Evolutionary conservation across 2,797 vertebrate species (phyloP).

Genomic region (Phataginus tetradactyla): DNA sequence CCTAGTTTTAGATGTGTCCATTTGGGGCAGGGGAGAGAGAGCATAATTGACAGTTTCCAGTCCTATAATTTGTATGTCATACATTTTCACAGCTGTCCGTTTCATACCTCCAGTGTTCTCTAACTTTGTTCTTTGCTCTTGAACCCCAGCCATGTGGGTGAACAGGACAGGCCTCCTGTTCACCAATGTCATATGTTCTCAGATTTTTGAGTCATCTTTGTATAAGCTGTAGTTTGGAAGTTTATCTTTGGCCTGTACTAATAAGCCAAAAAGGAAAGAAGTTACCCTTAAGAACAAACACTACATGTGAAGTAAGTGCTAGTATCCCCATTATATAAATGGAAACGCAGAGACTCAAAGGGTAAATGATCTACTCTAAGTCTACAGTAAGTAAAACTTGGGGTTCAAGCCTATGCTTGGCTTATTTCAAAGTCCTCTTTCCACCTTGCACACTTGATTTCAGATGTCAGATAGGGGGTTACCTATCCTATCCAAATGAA

Average conservation of each 20-base stretch:
- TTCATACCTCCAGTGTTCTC: neutral
- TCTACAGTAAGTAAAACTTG: neutral
- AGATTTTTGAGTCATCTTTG: neutral
- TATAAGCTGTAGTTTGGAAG: neutral
- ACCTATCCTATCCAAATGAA: neutral
- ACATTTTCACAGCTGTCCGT: neutral
- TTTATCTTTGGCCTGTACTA: neutral
- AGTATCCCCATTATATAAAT: neutral
- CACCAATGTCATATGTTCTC: neutral
- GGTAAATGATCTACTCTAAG: neutral
- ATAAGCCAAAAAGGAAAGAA: neutral
- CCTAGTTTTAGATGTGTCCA: neutral
- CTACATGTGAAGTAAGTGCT: neutral
- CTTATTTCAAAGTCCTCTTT: neutral
- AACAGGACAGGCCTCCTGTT: neutral
- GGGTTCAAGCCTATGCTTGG: neutral
- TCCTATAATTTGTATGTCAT: neutral
- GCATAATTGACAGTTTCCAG: neutral
- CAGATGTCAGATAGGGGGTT: neutral
- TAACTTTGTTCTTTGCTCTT: constrained; percentile 41
- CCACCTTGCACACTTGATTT: neutral
- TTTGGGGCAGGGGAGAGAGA: neutral
- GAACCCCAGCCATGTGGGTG: neutral
- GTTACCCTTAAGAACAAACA: neutral
- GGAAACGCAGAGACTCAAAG: neutral